phyloP scores from a whole-genome alignment of 2,113 vertebrate genomes.

The Arenaria interpres region DNA sequence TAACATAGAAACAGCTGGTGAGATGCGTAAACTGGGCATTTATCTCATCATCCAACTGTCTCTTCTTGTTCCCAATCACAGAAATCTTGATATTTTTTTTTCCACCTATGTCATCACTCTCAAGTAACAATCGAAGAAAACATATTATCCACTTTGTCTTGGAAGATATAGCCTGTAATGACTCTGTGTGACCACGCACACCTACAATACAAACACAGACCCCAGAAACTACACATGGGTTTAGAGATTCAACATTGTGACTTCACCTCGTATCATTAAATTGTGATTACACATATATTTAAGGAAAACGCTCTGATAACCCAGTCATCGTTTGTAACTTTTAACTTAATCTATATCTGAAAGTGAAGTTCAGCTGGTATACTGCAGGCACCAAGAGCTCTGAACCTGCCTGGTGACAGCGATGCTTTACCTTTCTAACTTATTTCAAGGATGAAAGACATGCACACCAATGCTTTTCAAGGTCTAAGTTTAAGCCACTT shows the following conservation, averaged over 20 bases:
- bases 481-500: neutral
- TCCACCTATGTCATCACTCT: neutral
- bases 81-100: neutral
- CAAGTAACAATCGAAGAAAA: neutral
- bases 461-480: neutral
- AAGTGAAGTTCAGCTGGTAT: neutral
- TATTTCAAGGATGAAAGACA: neutral
- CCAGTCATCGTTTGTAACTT: neutral
- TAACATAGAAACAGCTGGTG: neutral
- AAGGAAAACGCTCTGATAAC: neutral
- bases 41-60: neutral
- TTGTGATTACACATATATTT: fast-evolving
- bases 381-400: neutral
- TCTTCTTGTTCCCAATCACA: neutral
- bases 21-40: neutral
- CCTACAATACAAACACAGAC: neutral
- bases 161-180: neutral
- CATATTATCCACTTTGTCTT: neutral
- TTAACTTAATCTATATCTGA: neutral
- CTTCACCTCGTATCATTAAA: neutral
- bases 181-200: fast-evolving
- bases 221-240: neutral
- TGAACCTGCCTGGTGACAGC: neutral
- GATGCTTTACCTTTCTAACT: neutral
- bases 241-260: neutral